Evolutionary conservation across 2,888 invertebrate genomes (phyloP), one percentile per base, ranked within the genome.

Genomic region (Parthenolecanium corni): DNA sequence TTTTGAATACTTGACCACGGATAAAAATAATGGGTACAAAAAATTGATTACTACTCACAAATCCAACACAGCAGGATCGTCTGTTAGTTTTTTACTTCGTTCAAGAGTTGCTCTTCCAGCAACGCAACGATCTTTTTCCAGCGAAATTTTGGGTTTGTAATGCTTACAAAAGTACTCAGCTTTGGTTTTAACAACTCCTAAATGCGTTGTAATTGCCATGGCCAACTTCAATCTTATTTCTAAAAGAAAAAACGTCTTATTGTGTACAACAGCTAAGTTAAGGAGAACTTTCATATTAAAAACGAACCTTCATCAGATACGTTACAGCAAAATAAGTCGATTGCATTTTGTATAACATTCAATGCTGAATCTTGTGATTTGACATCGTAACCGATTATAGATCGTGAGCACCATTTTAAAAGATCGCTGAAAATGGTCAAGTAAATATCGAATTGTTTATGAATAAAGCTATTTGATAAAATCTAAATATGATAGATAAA

Each of bases 301-400:
- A 6, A 31, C 9, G 31, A 68, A 75, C 76, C 71, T 66, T 70
- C 69, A 66, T 73, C 80, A 0, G 85, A 74, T 25, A 87, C 78
- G 23, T 88, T 86, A 58, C 86, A 85, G 66, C 89, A 89, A 73
- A 96, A 96, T 65, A 94, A 84, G 71, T 96, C 94, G 21, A 92
- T 80, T 0, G 92, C 90, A 74, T 95, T 90, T 76, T 91, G 87
- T 49, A 91, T 82, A 1, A 89, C 81, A 71, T 82, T 83, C 12
- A 84, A 72, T 3, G 82, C 83, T 1, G 84, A 82, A 40, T 79
- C 79, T 25, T 80, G 79, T 65, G 85, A 86, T 0, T 84, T 80
- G 0, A 87, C 82, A 65, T 86, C 81, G 72, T 88, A 89, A 69
- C 84, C 82, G 14, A 80, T 75, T 12, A 83, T 79, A 4, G 90